A percentile compares a stretch with the other conserved stretches of the same genome.
These are phyloP conservation scores for Genyomyrus donnyi DNA, from an alignment of 2,113 vertebrate species.

Conservation along the genomic window DNA sequence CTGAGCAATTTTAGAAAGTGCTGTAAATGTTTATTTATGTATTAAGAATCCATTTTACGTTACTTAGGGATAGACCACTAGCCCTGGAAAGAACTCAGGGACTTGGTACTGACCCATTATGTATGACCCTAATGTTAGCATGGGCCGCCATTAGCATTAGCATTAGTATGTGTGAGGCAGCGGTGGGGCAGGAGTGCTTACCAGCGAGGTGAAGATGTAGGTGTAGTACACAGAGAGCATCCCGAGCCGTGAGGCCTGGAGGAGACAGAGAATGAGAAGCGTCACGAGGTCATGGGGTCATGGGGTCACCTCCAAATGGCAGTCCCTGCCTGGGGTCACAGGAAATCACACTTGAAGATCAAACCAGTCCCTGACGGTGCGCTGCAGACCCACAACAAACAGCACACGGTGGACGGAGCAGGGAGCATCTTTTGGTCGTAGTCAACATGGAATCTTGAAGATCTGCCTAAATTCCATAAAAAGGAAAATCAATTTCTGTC, in stretches of 20 bases:
- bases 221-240: slow-evolving; percentile 97
- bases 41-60: background rate
- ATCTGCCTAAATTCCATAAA: slow-evolving; percentile 56
- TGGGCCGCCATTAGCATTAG: slow-evolving; percentile 34
- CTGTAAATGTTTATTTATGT: background rate
- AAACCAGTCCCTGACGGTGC: background rate
- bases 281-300: background rate
- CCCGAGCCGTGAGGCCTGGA: slow-evolving; percentile 88
- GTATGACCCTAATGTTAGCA: background rate
- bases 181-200: slow-evolving; percentile 57
- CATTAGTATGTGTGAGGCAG: slow-evolving; percentile 49
- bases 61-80: background rate
- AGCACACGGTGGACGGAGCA: background rate
- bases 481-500: background rate
- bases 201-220: slow-evolving; percentile 98
- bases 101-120: slow-evolving; percentile 18
- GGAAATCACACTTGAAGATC: background rate
- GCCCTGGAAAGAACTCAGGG: background rate
- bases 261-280: slow-evolving; percentile 34
- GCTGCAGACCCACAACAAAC: background rate
- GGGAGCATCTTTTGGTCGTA: background rate
- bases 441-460: slow-evolving; percentile 26
- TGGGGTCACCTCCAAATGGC: background rate
- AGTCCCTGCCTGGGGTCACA: background rate
- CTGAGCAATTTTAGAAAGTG: background rate